Conservation (phyloP, 2,797 vertebrate genomes). For the Acropternis orthonyx region DNA sequence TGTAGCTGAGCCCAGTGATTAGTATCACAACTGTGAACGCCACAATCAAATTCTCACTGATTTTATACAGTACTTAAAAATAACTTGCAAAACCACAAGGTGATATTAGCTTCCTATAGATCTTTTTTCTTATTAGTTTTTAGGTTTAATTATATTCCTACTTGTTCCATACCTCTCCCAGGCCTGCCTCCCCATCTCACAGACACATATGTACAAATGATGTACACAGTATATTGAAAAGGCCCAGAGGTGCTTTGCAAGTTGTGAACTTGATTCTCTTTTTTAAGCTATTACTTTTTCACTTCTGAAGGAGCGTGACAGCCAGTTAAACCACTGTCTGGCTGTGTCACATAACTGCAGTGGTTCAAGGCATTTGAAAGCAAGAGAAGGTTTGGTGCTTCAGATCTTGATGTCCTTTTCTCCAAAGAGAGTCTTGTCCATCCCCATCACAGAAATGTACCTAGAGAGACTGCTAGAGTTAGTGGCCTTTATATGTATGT, state of each 20-base stretch:
- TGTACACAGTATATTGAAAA: slow-evolving; percentile 35
- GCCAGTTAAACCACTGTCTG: background rate
- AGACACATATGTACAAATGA: slow-evolving; percentile 25
- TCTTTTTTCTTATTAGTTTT: slow-evolving; percentile 59
- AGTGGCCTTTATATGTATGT: background rate
- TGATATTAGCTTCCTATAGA: slow-evolving; percentile 55
- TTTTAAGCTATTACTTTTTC: background rate
- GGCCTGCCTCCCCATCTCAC: background rate
- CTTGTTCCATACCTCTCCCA: slow-evolving; percentile 26
- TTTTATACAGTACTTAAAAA: slow-evolving; percentile 53
- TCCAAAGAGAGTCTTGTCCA: background rate
- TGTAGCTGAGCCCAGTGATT: slow-evolving; percentile 19
- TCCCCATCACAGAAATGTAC: background rate
- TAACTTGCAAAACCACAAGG: slow-evolving; percentile 29
- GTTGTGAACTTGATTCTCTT: background rate
- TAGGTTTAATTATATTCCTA: slow-evolving; percentile 46
- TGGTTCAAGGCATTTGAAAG: background rate
- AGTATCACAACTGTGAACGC: slow-evolving; percentile 22
- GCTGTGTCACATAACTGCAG: background rate
- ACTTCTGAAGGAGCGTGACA: background rate
- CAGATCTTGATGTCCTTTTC: background rate
- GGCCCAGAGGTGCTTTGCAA: slow-evolving; percentile 53
- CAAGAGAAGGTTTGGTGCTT: background rate
- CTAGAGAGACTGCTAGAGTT: background rate
- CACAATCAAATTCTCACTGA: slow-evolving; percentile 33